These are phyloP conservation scores for Barbus barbus DNA, from an alignment of 2,113 vertebrate genomes.

Conservation along the genomic window DNA sequence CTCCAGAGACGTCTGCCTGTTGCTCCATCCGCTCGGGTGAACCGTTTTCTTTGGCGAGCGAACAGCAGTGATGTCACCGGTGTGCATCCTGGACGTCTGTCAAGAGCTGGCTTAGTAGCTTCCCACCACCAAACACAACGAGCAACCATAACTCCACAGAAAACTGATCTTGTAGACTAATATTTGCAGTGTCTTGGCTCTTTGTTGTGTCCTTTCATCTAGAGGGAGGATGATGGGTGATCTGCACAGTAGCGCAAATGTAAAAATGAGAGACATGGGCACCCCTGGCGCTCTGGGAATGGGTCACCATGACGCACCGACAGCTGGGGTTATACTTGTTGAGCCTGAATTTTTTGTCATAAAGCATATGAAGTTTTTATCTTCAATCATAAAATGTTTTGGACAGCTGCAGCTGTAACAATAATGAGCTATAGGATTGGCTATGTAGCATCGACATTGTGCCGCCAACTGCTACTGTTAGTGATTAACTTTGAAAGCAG, in stretches of 20 bases:
- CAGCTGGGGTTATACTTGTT: constrained; percentile 43
- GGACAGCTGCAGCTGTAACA: constrained; percentile 29
- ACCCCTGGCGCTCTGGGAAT: constrained; percentile 4
- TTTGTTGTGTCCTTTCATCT: not conserved
- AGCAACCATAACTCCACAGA: constrained; percentile 17
- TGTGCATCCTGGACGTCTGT: too few relatives aligned
- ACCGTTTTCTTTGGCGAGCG: constrained; percentile 62
- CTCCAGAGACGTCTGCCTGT: constrained; percentile 56
- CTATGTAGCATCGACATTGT: not conserved
- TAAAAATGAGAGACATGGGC: constrained; percentile 1
- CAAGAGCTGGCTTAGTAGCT: too few relatives aligned
- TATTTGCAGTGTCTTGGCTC: constrained; percentile 14
- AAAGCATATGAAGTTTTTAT: constrained; percentile 26
- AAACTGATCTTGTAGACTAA: constrained; percentile 41
- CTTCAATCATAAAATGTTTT: constrained; percentile 10
- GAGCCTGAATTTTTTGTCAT: constrained; percentile 8
- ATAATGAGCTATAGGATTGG: constrained; percentile 17
- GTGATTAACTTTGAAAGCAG: not conserved
- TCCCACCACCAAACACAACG: constrained; percentile 22
- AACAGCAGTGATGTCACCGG: constrained; percentile 58
- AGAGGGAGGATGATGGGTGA: not conserved
- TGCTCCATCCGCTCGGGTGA: constrained; percentile 49
- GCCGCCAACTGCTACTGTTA: constrained; percentile 29
- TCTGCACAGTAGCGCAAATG: constrained; percentile 25
- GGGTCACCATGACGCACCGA: constrained; percentile 13